Conservation (phyloP, 1,140 invertebrate genomes). For the Caerostris extrusa region DNA sequence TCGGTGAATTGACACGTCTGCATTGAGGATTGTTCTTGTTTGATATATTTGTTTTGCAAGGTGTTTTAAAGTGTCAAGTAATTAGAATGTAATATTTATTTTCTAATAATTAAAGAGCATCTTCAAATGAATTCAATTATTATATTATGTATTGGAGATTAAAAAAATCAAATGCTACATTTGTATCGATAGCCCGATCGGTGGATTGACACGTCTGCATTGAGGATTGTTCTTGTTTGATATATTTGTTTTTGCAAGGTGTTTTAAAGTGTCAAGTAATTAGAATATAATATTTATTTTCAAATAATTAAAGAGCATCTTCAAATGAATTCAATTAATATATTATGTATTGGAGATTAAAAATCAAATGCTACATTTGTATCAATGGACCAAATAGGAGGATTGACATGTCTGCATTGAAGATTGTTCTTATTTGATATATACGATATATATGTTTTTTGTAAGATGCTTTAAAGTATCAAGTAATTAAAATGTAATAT, state of each 20-base stretch:
- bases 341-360: too few relatives aligned
- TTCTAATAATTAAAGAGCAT: not conserved
- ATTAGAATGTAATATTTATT: not conserved
- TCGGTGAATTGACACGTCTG: not conserved
- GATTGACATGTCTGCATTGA: not conserved
- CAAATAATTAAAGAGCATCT: not conserved
- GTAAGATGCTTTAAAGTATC: not conserved
- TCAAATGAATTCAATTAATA: too few relatives aligned
- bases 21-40: not conserved
- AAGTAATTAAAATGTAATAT: not conserved
- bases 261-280: not conserved
- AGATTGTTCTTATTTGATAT: not conserved
- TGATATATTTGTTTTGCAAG: not conserved
- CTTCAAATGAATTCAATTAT: too few relatives aligned
- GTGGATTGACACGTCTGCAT: not conserved
- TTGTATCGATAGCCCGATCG: not conserved
- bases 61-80: not conserved
- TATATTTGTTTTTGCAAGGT: not conserved
- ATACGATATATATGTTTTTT: not conserved
- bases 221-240: not conserved
- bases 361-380: not conserved
- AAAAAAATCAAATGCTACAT: not conserved
- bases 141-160: too few relatives aligned
- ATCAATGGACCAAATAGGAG: not conserved
- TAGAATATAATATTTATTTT: not conserved